Base-by-base conservation (phyloP, 2,113 vertebrate genomes). In the Cettia cetti region DNA sequence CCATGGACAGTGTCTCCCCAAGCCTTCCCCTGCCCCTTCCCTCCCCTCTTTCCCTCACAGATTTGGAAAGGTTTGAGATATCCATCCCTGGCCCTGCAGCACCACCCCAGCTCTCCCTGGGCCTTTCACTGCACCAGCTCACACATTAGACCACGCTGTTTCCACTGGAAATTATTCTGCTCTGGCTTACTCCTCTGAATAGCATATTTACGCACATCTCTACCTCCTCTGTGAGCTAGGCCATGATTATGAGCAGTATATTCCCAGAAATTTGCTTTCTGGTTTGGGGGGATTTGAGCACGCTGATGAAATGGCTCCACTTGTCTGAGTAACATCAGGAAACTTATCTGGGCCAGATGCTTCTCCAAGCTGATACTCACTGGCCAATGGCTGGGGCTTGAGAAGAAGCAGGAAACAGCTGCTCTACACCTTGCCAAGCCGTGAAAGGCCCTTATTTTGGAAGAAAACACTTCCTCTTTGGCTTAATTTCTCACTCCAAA, bases 81-180 rank as follows among this genome's bases (percentile, higher is more conserved):
- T 21, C 50, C 7, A 0, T 28, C 44, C 52, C 31, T 20, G 20
- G 44, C 74, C 42, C 33, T 31, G 44, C 66, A 53, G 74, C 27
- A 76, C 31, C 10, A 14, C 6, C 44, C 23, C 64, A 31, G 42
- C 24, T 64, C 33, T 42, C 42, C 33, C 42, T 2, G 5, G 18
- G 37, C 69, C 30, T 47, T 26, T 33, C 45, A 8, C 4, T 37
- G 16, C 24, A 18, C 50, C 40, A 40, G 49, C 57, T 82, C 6
- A 0, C 9, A 0, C 1, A 1, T 59, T 15, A 44, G 31, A 49
- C 5, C 37, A n/a, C 22, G 1, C 24, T 4, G 82, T 54, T 89
- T 54, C 80, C 37, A 2, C 2, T 19, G 28, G 40, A 61, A 69
- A 45, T 57, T 40, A 42, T 45, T 59, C 82, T 63, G 50, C 35